Conservation (phyloP, 2,888 invertebrate genomes). For the Ariolimax columbianus region DNA sequence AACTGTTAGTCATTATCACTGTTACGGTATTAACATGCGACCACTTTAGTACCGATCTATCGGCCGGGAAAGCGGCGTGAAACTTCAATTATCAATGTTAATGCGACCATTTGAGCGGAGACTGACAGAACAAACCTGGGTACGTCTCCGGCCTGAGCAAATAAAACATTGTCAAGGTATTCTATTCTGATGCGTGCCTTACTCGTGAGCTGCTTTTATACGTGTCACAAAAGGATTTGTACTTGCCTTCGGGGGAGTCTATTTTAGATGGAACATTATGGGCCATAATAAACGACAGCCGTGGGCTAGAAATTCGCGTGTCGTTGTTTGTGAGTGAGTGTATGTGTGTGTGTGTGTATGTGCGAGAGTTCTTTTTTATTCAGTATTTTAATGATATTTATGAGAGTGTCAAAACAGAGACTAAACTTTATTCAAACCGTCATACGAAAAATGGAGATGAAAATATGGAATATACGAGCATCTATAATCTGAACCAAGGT, state of each 20-base stretch:
- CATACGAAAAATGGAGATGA: no score
- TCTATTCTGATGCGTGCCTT: not conserved
- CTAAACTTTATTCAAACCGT: no score
- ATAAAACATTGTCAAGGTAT: slow-evolving; percentile 17
- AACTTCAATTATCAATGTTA: not conserved
- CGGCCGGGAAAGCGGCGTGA: not conserved
- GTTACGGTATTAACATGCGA: no score
- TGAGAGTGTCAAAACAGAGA: no score
- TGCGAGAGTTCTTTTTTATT: not conserved
- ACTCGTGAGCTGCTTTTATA: not conserved
- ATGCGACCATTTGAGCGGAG: slow-evolving; percentile 13
- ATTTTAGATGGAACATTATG: not conserved
- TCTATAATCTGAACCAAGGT: no score
- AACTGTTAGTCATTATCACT: no score
- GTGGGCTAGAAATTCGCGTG: not conserved
- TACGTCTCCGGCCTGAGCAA: slow-evolving; percentile 1
- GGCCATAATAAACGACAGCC: not conserved
- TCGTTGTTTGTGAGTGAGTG: not conserved
- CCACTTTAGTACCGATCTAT: no score
- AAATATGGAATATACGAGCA: no score
- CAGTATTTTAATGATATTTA: no score
- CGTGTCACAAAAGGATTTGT: not conserved
- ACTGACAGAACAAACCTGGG: not conserved
- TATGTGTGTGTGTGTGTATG: not conserved
- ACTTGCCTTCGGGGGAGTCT: not conserved